A percentile compares a stretch with the other conserved stretches of the same genome.
phyloP scores from a whole-genome alignment of 2,888 invertebrate genomes.

The Phoronis australis region DNA sequence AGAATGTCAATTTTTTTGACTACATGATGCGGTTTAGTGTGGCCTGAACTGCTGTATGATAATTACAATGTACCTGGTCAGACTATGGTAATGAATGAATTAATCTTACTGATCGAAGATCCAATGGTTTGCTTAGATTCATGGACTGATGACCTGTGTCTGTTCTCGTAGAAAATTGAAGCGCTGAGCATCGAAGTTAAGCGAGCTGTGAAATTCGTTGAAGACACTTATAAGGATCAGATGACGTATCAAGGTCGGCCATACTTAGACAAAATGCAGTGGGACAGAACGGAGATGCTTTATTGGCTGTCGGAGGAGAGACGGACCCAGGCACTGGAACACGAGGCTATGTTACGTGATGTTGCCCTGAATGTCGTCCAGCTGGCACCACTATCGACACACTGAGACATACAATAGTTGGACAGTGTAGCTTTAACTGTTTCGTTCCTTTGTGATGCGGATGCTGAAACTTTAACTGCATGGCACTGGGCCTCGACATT shows the following conservation, averaged over 20 bases:
- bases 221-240: constrained; percentile 31
- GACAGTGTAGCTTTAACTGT: no score
- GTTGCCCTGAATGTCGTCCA: constrained; percentile 24
- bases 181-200: constrained; percentile 33
- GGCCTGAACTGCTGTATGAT: neutral
- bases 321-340: constrained; percentile 39
- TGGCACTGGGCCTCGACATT: no score
- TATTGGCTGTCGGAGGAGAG: constrained; percentile 52
- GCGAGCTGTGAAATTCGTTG: constrained; percentile 29
- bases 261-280: constrained; percentile 52
- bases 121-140: no score
- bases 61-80: neutral
- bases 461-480: no score
- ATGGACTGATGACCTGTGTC: constrained; percentile 4
- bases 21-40: neutral
- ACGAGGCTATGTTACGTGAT: constrained; percentile 27
- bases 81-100: no score
- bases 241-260: constrained; percentile 48
- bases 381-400: constrained; percentile 13
- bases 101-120: no score
- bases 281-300: constrained; percentile 52
- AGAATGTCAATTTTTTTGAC: no score
- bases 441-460: no score
- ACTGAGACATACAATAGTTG: no score
- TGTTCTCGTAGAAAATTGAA: constrained; percentile 37